phyloP scores from a whole-genome alignment of 2,888 invertebrate species.

The Chromoteleia sp. region DNA sequence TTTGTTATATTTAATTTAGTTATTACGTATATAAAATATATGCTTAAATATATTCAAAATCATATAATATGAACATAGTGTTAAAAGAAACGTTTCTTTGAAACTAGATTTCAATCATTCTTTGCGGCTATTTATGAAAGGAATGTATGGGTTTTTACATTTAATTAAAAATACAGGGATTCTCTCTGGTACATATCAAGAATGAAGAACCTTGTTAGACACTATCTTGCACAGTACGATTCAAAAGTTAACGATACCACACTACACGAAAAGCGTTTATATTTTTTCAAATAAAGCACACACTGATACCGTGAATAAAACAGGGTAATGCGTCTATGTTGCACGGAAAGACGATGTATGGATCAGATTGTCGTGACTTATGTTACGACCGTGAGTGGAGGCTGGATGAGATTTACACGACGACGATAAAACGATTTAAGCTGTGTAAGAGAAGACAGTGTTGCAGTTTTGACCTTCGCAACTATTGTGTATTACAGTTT shows the following conservation, averaged over 20 bases:
- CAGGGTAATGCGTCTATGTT: slow-evolving; percentile 68
- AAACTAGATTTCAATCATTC: neutral
- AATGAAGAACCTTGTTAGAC: slow-evolving; percentile 69
- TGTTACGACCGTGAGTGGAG: slow-evolving; percentile 60
- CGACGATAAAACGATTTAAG: slow-evolving; percentile 64
- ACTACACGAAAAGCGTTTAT: slow-evolving; percentile 62
- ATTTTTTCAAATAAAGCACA: slow-evolving; percentile 60
- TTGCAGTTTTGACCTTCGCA: slow-evolving; percentile 56
- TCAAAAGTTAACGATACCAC: slow-evolving; percentile 59
- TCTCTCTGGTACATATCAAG: slow-evolving; percentile 40
- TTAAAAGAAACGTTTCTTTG: neutral
- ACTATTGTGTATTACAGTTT: slow-evolving; percentile 6
- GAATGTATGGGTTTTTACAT: slow-evolving; percentile 28
- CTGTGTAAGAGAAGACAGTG: slow-evolving; percentile 40
- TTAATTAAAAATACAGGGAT: slow-evolving; percentile 41
- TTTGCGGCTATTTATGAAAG: slow-evolving; percentile 17
- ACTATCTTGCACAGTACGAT: slow-evolving; percentile 55
- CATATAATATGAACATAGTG: no score
- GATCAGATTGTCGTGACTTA: slow-evolving; percentile 72
- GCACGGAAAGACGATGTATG: slow-evolving; percentile 68
- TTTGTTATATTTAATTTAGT: no score
- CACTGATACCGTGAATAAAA: slow-evolving; percentile 53
- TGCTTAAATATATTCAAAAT: no score
- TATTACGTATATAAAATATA: no score
- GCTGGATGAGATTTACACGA: slow-evolving; percentile 67